phyloP scores from a whole-genome alignment of 2,888 invertebrate species.

The Drosophila neotestacea region DNA sequence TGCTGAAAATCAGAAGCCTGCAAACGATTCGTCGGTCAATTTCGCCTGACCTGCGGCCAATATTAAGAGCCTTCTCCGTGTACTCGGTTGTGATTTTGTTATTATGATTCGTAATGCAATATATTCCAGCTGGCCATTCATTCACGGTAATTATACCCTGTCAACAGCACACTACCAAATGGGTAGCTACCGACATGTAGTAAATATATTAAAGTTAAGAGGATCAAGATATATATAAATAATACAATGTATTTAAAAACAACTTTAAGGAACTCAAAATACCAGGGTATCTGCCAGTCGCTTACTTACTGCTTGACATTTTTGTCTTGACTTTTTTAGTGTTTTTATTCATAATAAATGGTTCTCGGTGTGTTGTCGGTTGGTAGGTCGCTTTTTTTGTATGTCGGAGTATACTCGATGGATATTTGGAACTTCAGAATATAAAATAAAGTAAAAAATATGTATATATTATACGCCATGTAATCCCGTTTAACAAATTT shows the following conservation, averaged over 20 bases:
- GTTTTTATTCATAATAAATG: constrained; percentile 30
- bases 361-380: constrained; percentile 8
- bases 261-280: not conserved
- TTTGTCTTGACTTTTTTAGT: not conserved
- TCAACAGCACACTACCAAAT: not conserved
- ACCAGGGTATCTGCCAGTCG: not conserved
- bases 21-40: constrained; percentile 18
- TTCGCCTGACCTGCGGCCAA: constrained; percentile 14
- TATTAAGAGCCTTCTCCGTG: constrained; percentile 14
- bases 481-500: constrained; percentile 77
- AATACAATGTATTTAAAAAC: not conserved
- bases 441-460: constrained; percentile 58
- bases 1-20: constrained; percentile 48
- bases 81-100: constrained; percentile 58
- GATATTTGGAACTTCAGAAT: constrained; percentile 49
- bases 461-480: constrained; percentile 49
- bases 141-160: constrained; percentile 11
- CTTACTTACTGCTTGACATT: not conserved
- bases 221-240: not conserved
- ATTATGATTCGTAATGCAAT: constrained; percentile 40
- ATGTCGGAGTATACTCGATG: constrained; percentile 14
- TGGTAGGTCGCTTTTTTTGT: not conserved
- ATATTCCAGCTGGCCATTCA: constrained; percentile 9
- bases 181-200: not conserved
- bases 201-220: not conserved